Conservation (phyloP, 2,888 invertebrate species). For the Eumerus sabulonum region DNA sequence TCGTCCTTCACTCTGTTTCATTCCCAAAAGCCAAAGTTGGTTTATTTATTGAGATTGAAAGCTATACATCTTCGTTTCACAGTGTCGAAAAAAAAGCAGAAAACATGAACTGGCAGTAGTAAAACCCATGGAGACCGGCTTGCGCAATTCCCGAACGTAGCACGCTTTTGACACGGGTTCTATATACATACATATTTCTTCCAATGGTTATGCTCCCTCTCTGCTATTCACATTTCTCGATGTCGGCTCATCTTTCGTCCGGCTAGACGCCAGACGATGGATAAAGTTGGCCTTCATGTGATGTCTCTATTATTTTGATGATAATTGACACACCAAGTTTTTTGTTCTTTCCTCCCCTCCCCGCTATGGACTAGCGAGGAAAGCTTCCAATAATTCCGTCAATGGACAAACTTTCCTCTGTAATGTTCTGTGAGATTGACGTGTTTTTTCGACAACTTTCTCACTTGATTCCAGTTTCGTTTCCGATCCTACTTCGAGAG, state of each 20-base stretch:
- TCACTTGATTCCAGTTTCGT: slow-evolving; percentile 5
- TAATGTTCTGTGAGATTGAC: slow-evolving; percentile 14
- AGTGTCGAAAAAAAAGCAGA: slow-evolving; percentile 20
- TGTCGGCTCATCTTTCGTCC: neutral
- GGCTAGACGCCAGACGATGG: slow-evolving; percentile 25
- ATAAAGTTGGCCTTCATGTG: slow-evolving; percentile 23
- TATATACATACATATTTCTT: too few species aligned
- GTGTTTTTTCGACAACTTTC: slow-evolving; percentile 32
- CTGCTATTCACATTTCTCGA: too few species aligned
- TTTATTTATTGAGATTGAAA: slow-evolving; percentile 69
- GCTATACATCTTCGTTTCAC: slow-evolving; percentile 65
- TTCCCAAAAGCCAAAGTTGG: slow-evolving; percentile 63
- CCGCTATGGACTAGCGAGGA: neutral
- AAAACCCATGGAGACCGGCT: neutral
- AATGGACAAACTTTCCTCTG: slow-evolving; percentile 13
- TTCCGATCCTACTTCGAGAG: neutral
- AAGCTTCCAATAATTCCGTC: slow-evolving; percentile 38
- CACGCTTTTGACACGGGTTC: slow-evolving; percentile 59
- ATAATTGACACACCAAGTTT: slow-evolving; percentile 53
- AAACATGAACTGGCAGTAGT: slow-evolving; percentile 1
- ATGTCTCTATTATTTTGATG: slow-evolving; percentile 56
- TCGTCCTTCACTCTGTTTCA: slow-evolving; percentile 12
- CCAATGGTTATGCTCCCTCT: neutral
- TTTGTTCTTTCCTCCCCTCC: neutral
- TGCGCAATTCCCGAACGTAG: slow-evolving; percentile 33